Conservation (phyloP, 2,797 vertebrate genomes). For the Pipistrellus pipistrellus region DNA sequence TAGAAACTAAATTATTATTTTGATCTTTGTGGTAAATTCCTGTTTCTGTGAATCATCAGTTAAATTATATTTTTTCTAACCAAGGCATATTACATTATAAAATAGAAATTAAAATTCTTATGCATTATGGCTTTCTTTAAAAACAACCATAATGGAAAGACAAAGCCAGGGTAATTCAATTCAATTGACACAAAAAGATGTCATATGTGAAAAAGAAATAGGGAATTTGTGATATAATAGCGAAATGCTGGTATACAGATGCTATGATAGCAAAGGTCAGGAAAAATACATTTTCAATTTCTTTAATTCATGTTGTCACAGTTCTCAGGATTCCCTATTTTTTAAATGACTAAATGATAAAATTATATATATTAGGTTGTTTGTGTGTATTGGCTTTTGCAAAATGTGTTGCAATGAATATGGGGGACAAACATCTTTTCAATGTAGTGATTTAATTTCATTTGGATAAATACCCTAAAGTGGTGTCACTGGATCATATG, state of each 20-base stretch:
- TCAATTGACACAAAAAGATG: not conserved
- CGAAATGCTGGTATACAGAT: not conserved
- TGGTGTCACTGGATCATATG: not conserved
- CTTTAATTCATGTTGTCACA: constrained; percentile 10
- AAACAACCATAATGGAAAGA: not conserved
- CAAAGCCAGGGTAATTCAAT: not conserved
- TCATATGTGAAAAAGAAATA: not conserved
- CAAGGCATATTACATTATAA: not conserved
- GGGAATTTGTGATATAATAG: not conserved
- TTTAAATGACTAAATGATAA: not conserved
- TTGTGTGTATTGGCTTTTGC: not conserved
- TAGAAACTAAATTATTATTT: constrained; percentile 13
- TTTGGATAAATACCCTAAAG: not conserved
- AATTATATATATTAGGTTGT: not conserved
- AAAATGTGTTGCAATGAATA: not conserved
- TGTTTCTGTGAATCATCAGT: not conserved
- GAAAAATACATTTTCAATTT: constrained; percentile 45
- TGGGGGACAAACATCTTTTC: not conserved
- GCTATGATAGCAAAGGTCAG: not conserved
- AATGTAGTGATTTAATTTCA: not conserved
- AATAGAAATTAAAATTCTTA: constrained; percentile 11
- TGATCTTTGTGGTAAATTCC: not conserved
- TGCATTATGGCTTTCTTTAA: not conserved
- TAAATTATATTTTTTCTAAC: constrained; percentile 47
- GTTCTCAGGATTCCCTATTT: not conserved